Percentiles rank a stretch among this genome's conserved stretches.
Conservation (phyloP, 2,888 invertebrate species). For the Chalcis sispes region DNA sequence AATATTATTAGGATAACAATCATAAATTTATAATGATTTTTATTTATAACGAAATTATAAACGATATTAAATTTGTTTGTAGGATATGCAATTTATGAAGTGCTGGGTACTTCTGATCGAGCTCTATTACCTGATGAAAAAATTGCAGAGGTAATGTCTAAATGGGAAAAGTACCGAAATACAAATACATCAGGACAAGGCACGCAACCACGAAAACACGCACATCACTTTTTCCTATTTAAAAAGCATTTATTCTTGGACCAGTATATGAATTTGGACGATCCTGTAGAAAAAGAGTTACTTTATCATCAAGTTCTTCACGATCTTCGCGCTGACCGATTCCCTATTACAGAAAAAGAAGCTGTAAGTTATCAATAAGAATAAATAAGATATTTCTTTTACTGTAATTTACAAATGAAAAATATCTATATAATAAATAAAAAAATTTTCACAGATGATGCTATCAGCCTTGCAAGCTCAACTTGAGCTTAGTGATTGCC, state of each 20-base stretch:
- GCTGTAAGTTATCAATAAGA: constrained; percentile 83
- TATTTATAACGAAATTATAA: neutral
- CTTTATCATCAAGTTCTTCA: constrained; percentile 95
- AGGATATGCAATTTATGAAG: constrained; percentile 96
- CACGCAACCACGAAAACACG: constrained; percentile 75
- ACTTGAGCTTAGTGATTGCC: constrained; percentile 91
- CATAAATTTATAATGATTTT: neutral
- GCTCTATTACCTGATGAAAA: constrained; percentile 91
- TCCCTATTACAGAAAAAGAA: constrained; percentile 95
- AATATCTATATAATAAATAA: constrained; percentile 21
- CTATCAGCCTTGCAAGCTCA: constrained; percentile 95
- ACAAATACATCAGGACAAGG: constrained; percentile 84
- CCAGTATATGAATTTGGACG: constrained; percentile 86
- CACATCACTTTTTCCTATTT: constrained; percentile 84
- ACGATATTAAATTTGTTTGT: constrained; percentile 43
- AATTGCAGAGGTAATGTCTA: constrained; percentile 94
- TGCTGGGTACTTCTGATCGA: constrained; percentile 90
- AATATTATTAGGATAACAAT: neutral
- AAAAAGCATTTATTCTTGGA: constrained; percentile 91
- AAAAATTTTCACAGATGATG: constrained; percentile 84
- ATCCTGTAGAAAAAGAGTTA: constrained; percentile 94
- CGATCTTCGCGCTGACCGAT: constrained; percentile 91
- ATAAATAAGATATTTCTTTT: neutral
- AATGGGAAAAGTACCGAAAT: constrained; percentile 93
- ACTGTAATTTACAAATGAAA: neutral